Conservation (phyloP, 1,140 invertebrate genomes). For the Aphelinus certus region DNA sequence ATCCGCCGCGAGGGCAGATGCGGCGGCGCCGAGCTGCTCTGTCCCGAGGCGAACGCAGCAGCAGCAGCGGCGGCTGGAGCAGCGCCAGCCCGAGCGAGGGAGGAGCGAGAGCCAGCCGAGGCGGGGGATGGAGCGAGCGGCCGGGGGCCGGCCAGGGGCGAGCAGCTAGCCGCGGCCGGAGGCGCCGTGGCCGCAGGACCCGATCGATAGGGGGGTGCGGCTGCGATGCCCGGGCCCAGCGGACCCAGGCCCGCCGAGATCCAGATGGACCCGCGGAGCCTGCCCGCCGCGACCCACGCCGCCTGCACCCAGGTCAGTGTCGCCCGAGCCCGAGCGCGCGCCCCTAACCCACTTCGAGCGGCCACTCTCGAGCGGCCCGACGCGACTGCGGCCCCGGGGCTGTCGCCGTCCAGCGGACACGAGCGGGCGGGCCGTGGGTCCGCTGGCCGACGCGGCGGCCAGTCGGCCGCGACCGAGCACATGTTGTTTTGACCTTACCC, state of each 20-base stretch:
- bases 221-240: conserved; percentile 36
- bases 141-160: conserved; percentile 25
- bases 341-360: no score
- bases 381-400: not conserved
- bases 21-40: conserved; percentile 37
- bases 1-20: conserved; percentile 12
- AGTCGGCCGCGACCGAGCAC: not conserved
- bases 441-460: conserved; percentile 14
- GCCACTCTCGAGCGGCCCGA: no score
- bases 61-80: conserved; percentile 41
- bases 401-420: not conserved
- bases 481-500: no score
- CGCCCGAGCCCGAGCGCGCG: not conserved
- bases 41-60: conserved; percentile 6
- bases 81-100: conserved; percentile 39
- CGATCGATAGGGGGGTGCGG: conserved; percentile 58
- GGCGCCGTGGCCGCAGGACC: conserved; percentile 44
- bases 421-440: no score
- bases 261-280: conserved; percentile 58
- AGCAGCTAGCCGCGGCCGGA: conserved; percentile 19
- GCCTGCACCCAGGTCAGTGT: conserved; percentile 6
- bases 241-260: conserved; percentile 49
- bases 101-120: conserved; percentile 43
- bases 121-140: conserved; percentile 4
- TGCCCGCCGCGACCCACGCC: conserved; percentile 38